Evolutionary conservation across 2,113 vertebrate species (phyloP).

Genomic region (Dasyornis broadbenti): DNA sequence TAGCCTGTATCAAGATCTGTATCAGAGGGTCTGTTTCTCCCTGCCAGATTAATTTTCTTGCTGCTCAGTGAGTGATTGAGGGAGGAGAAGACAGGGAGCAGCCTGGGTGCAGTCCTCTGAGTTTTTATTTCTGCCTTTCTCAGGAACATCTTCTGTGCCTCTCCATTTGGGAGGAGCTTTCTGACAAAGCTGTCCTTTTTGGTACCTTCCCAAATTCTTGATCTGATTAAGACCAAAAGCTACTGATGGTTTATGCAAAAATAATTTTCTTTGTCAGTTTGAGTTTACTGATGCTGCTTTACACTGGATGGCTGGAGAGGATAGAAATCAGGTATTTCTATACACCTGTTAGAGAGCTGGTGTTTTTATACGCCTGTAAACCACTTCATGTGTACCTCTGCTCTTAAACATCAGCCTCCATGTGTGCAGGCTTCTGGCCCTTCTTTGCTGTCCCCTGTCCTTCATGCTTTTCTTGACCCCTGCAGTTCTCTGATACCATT

Average conservation of each 20-base stretch:
- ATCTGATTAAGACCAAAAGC: neutral
- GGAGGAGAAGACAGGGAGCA: neutral
- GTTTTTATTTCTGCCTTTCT: neutral
- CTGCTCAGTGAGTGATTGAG: neutral
- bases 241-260: neutral
- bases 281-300: neutral
- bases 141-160: neutral
- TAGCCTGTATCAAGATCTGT: neutral
- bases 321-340: neutral
- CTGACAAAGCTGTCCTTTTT: fast-evolving
- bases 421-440: neutral
- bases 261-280: neutral
- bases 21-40: neutral
- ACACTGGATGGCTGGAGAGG: neutral
- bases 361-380: neutral
- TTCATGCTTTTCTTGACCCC: neutral
- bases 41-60: neutral
- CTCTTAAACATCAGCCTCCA: neutral
- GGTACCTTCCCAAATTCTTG: neutral
- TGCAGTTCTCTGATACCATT: neutral
- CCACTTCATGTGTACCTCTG: neutral
- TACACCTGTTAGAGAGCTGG: neutral
- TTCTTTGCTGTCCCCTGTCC: neutral
- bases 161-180: neutral
- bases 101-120: neutral